Percentiles rank a stretch among this genome's conserved stretches.
phyloP scores from a whole-genome alignment of 2,888 invertebrate genomes.

The Cataglyphis albicans region DNA sequence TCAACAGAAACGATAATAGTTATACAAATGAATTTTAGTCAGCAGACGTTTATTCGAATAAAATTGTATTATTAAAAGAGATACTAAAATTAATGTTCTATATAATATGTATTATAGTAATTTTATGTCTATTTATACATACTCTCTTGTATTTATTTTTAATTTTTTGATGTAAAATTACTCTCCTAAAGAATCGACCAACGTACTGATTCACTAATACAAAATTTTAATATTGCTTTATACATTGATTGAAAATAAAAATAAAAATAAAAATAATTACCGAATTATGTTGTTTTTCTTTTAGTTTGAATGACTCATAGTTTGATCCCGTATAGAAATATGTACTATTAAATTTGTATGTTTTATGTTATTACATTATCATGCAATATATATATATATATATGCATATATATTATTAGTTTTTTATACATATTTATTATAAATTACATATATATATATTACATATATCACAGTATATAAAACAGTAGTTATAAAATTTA shows the following conservation, averaged over 20 bases:
- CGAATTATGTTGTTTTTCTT: conserved; percentile 64
- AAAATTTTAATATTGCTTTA: conserved; percentile 85
- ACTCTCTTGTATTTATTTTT: conserved; percentile 83
- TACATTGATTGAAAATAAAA: conserved; percentile 84
- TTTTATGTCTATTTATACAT: conserved; percentile 84
- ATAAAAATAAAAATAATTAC: conserved; percentile 82
- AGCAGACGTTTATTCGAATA: conserved; percentile 68
- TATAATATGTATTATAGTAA: conserved; percentile 85
- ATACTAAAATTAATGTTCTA: conserved; percentile 79
- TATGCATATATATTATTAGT: not conserved
- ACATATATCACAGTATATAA: not conserved
- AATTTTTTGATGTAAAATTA: conserved; percentile 82
- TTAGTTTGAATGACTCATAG: conserved; percentile 22
- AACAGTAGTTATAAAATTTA: not conserved
- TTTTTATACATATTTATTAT: conserved; percentile 23
- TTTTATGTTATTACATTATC: not conserved
- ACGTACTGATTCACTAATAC: conserved; percentile 83
- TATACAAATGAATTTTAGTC: conserved; percentile 71
- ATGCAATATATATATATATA: not conserved
- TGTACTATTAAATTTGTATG: not conserved
- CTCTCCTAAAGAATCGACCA: conserved; percentile 81
- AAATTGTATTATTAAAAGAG: conserved; percentile 67
- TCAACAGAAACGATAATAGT: conserved; percentile 66
- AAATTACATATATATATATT: not conserved
- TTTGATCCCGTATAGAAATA: not conserved